phyloP scores from a whole-genome alignment of 2,797 vertebrate species.

The Myotis pilosus region DNA sequence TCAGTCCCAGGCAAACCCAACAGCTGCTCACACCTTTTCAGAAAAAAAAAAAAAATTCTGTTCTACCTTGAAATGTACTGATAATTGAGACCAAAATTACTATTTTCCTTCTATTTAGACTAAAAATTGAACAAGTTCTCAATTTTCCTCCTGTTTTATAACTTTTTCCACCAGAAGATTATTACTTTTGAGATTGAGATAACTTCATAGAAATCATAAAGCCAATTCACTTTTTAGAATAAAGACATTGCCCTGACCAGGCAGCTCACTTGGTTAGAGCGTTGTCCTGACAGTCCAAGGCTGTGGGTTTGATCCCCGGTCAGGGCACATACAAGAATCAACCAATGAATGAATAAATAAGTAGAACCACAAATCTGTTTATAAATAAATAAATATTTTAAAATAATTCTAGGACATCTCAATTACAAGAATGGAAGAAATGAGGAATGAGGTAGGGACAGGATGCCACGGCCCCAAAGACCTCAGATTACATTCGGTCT shows the following conservation, averaged over 20 bases:
- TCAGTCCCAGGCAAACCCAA: neutral
- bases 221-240: slow-evolving; percentile 29
- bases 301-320: neutral
- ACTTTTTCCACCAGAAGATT: slow-evolving; percentile 7
- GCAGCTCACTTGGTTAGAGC: neutral
- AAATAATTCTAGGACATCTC: slow-evolving; percentile 60
- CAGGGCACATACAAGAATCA: too few relatives aligned
- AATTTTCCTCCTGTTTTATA: slow-evolving; percentile 40
- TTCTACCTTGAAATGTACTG: neutral
- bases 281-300: neutral
- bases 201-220: slow-evolving; percentile 6
- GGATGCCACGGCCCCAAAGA: slow-evolving; percentile 15
- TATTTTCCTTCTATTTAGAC: neutral
- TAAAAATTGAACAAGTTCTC: neutral
- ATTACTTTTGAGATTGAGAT: slow-evolving; percentile 33
- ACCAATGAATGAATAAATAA: neutral
- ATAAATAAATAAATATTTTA: slow-evolving; percentile 10
- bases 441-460: neutral
- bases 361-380: neutral
- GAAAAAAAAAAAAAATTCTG: neutral
- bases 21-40: neutral
- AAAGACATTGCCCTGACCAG: slow-evolving; percentile 13
- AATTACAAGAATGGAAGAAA: slow-evolving; percentile 49
- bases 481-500: slow-evolving; percentile 37
- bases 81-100: neutral